phyloP scores from a whole-genome alignment of 2,888 invertebrate species.

The Heliconius aoede region DNA sequence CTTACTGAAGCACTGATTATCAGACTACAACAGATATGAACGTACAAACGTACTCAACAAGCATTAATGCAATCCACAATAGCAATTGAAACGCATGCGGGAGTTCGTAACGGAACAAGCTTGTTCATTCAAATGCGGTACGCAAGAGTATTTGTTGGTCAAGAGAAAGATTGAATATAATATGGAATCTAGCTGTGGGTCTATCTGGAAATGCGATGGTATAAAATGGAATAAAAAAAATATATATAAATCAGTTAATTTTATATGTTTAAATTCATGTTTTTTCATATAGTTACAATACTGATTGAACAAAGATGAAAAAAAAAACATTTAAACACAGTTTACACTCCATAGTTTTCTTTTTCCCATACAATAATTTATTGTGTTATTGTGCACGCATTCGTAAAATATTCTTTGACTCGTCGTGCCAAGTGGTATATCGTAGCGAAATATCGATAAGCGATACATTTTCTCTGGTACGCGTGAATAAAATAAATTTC shows the following conservation, averaged over 20 bases:
- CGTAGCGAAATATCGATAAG: constrained; percentile 49
- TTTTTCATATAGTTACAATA: too few species aligned
- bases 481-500: constrained; percentile 50
- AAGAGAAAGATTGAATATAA: constrained; percentile 9
- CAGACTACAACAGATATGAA: constrained; percentile 7
- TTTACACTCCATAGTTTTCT: constrained; percentile 5
- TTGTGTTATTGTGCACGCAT: neutral
- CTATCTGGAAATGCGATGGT: too few species aligned
- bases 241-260: too few species aligned
- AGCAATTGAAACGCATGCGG: constrained; percentile 32
- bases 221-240: too few species aligned
- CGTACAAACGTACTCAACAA: constrained; percentile 34
- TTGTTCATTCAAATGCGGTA: constrained; percentile 40
- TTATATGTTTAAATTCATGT: too few species aligned
- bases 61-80: constrained; percentile 30
- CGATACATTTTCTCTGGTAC: constrained; percentile 48
- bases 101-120: constrained; percentile 31
- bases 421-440: constrained; percentile 41
- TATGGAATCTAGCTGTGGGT: neutral
- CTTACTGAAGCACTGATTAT: neutral
- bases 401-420: constrained; percentile 39
- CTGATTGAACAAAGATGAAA: neutral
- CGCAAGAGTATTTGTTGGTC: constrained; percentile 32
- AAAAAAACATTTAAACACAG: neutral
- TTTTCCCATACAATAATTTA: neutral